Percentiles rank a stretch among this genome's conserved stretches.
These are phyloP conservation scores for Sipha maydis DNA, from an alignment of 2,888 invertebrate species.

Conservation along the genomic window DNA sequence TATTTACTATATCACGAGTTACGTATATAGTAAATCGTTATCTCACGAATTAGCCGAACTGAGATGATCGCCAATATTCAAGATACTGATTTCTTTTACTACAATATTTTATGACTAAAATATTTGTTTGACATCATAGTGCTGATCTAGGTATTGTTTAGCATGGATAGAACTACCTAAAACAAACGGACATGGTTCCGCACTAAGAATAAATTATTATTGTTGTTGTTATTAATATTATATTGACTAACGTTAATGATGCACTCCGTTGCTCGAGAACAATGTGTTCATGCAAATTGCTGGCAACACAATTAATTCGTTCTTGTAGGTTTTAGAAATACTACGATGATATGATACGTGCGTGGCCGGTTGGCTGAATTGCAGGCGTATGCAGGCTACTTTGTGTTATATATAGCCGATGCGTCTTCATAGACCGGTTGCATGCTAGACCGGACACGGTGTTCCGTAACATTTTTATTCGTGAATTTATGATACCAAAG, in stretches of 20 bases:
- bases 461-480: constrained; percentile 44
- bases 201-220: neutral
- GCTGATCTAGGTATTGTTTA: neutral
- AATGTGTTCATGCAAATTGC: constrained; percentile 51
- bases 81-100: neutral
- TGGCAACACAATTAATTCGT: constrained; percentile 56
- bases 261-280: constrained; percentile 53
- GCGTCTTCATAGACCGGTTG: constrained; percentile 49
- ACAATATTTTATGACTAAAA: neutral
- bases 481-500: constrained; percentile 33
- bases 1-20: neutral
- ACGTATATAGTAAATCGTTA: neutral
- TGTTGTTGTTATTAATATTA: neutral
- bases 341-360: neutral
- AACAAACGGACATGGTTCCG: constrained; percentile 15
- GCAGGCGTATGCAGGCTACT: neutral
- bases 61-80: neutral
- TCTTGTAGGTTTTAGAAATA: constrained; percentile 27
- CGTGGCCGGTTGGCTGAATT: neutral
- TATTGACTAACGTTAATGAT: constrained; percentile 49
- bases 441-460: constrained; percentile 33
- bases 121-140: neutral
- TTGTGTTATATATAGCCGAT: neutral
- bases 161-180: neutral
- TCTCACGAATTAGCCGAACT: neutral